These are phyloP conservation scores for Lasioglossum vierecki DNA, from an alignment of 2,888 invertebrate species.

Conservation along the genomic window DNA sequence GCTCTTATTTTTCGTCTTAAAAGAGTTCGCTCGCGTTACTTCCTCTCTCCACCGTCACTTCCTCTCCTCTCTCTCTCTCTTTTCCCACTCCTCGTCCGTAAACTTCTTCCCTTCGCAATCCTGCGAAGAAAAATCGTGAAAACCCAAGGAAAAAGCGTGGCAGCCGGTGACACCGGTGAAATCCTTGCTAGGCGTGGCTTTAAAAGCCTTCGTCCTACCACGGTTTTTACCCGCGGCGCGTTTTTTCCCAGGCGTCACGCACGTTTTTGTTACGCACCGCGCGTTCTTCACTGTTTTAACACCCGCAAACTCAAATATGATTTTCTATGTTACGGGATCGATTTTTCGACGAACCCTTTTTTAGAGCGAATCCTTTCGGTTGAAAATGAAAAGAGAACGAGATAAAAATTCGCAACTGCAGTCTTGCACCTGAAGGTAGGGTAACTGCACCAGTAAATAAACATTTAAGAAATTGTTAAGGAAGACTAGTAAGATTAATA, in stretches of 20 bases:
- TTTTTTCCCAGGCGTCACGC: background rate
- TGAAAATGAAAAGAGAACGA: background rate
- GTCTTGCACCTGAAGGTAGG: background rate
- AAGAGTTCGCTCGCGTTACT: slow-evolving; percentile 58
- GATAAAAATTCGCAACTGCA: background rate
- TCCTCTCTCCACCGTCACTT: slow-evolving; percentile 19
- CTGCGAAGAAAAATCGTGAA: slow-evolving; percentile 31
- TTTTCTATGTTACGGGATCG: background rate
- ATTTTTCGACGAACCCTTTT: background rate
- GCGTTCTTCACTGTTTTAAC: background rate
- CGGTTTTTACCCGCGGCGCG: background rate
- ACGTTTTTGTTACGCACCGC: background rate
- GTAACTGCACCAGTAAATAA: too few species aligned
- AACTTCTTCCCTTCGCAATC: slow-evolving; percentile 28
- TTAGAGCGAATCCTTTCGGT: too few species aligned
- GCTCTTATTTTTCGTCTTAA: slow-evolving; percentile 73
- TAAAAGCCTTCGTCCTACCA: slow-evolving; percentile 11
- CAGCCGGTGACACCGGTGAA: slow-evolving; percentile 23
- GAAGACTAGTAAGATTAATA: too few species aligned
- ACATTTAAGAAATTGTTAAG: too few species aligned
- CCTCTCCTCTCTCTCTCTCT: slow-evolving; percentile 19
- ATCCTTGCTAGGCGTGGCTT: slow-evolving; percentile 27
- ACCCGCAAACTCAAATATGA: background rate
- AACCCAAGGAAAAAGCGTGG: slow-evolving; percentile 10
- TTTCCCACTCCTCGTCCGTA: slow-evolving; percentile 13